Base-by-base conservation (phyloP, 2,797 vertebrate species). In the Mormyrops boulengeri region DNA sequence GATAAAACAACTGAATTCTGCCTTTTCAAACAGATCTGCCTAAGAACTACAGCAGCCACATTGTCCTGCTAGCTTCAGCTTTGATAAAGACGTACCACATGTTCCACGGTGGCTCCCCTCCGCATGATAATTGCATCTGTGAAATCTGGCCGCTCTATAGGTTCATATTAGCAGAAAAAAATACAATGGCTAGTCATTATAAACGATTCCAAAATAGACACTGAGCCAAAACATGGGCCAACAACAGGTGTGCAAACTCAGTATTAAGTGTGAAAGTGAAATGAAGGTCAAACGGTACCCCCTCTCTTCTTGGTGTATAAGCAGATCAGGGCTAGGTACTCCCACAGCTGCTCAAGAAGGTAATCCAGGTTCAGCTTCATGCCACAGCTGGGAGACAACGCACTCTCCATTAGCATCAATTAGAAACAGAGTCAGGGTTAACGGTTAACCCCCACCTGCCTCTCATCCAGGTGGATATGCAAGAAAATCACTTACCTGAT, bases 351-450 rank as follows among this genome's bases (percentile, higher is more conserved):
- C 93, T 99, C 99, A 92, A 99, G 94, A 89, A 99, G 94, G 90
- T 97, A 99, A 90, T 99, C 99, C 95, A 99, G 94, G 93, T 99
- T 99, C 92, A 99, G 93, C 89, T 99, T 99, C 99, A 99, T 99
- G 62, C 98, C 98, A 87, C 99, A 99, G 92, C 99, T 99, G 92
- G 82, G 90, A 90, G 88, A 92, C 38, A 47, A 85, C 17, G 3
- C 26, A 53, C 49, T 22, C 34, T 12, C 17, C 2, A 22, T 91
- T 60, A 89, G 14, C 66, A 6, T 7, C 6, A 17, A 19, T 47
- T 8, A 47, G 17, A 19, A 12, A 47, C 69, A 26, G n/a, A 22
- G 5, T 62, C 5, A 22, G 57, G 4, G n/a, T 60, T 8, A 0
- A 34, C 34, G 30, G 38, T 17, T 7, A 77, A 19, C 34, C 69